Conservation (phyloP, 2,888 invertebrate species). For the Acanthococcus lagerstroemiae region DNA sequence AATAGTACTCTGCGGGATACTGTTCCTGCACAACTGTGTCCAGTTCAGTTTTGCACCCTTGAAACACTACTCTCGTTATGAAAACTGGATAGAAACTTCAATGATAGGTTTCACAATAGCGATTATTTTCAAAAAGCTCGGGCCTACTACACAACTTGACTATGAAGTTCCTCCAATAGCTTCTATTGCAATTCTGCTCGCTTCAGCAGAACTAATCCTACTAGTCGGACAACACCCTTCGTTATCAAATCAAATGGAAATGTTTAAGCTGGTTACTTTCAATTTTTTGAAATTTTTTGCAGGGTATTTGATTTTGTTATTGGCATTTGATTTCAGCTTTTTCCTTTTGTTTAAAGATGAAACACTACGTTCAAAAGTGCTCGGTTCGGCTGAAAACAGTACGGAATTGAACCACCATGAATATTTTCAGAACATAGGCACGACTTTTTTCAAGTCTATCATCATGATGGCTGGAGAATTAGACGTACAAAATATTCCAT, state of each 20-base stretch:
- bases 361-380: not conserved
- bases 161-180: conserved; percentile 39
- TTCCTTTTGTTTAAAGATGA: conserved; percentile 48
- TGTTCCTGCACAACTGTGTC: conserved; percentile 56
- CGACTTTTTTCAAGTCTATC: conserved; percentile 68
- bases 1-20: conserved; percentile 48
- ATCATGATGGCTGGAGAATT: conserved; percentile 82
- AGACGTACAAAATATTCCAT: conserved; percentile 68
- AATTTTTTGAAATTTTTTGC: conserved; percentile 69
- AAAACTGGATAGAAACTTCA: conserved; percentile 64
- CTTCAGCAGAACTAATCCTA: conserved; percentile 65
- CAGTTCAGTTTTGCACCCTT: conserved; percentile 61
- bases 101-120: conserved; percentile 54
- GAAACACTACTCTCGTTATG: conserved; percentile 54
- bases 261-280: conserved; percentile 68
- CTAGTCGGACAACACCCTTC: conserved; percentile 69
- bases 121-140: conserved; percentile 47
- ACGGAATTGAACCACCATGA: too few relatives aligned
- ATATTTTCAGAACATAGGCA: conserved; percentile 60
- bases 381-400: conserved; percentile 47
- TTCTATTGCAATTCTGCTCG: conserved; percentile 61
- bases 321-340: conserved; percentile 73
- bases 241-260: conserved; percentile 70
- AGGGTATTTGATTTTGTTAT: conserved; percentile 68
- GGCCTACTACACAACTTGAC: conserved; percentile 38